Conservation (phyloP, 2,888 invertebrate genomes). For the Phyllotreta striolata region DNA sequence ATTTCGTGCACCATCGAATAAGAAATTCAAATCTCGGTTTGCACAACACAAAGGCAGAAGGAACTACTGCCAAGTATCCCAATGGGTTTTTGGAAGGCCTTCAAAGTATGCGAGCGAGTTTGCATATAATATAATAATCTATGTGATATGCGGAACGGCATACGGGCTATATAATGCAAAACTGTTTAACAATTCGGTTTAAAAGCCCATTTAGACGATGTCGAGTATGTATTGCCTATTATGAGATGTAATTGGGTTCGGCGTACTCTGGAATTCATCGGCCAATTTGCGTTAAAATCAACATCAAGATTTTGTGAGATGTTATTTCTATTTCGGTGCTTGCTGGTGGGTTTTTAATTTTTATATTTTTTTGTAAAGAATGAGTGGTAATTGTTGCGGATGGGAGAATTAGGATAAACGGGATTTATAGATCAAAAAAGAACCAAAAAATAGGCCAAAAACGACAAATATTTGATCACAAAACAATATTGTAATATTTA, state of each 20-base stretch:
- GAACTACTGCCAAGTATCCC: background rate
- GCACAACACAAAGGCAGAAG: background rate
- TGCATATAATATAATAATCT: background rate
- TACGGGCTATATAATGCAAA: constrained; percentile 28
- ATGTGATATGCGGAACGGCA: constrained; percentile 24
- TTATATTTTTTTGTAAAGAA: background rate
- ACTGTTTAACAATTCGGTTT: constrained; percentile 32
- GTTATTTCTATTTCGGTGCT: too few relatives aligned
- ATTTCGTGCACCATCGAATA: too few relatives aligned
- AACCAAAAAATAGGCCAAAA: too few relatives aligned
- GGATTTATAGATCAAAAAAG: too few relatives aligned
- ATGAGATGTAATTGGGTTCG: constrained; percentile 32
- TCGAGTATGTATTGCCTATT: constrained; percentile 33
- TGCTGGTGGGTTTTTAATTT: background rate
- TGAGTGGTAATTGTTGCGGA: too few relatives aligned
- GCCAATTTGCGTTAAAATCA: constrained; percentile 29
- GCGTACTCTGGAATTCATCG: constrained; percentile 22
- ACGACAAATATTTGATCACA: too few relatives aligned
- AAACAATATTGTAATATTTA: too few relatives aligned
- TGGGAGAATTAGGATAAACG: too few relatives aligned
- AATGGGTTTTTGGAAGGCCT: background rate
- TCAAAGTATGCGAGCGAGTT: background rate
- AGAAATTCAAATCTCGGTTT: background rate
- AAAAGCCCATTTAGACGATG: constrained; percentile 23
- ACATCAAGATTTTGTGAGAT: constrained; percentile 11